These are phyloP conservation scores for Epistrophe grossulariae DNA, from an alignment of 2,888 invertebrate species.

Conservation along the genomic window DNA sequence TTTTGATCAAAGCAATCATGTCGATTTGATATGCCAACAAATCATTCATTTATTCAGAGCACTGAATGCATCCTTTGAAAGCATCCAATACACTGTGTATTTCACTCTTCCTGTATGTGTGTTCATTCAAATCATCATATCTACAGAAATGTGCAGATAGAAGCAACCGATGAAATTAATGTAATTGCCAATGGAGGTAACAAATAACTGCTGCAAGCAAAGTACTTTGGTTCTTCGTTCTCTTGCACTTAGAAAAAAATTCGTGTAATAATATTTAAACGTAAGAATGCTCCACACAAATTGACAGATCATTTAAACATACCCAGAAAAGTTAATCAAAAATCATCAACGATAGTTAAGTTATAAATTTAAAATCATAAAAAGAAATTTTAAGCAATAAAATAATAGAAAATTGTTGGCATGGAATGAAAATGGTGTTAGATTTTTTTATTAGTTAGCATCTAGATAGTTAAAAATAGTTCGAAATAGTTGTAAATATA, in stretches of 20 bases:
- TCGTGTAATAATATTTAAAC: no score
- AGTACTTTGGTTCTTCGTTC: not conserved
- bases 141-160: constrained; percentile 4
- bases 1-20: constrained; percentile 62
- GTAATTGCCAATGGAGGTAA: constrained; percentile 54
- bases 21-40: constrained; percentile 68
- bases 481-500: no score
- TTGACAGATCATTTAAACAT: no score
- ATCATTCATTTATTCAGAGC: constrained; percentile 58
- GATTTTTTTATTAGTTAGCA: no score
- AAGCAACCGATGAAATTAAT: constrained; percentile 40
- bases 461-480: no score
- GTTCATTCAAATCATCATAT: constrained; percentile 28
- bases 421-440: no score
- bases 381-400: no score
- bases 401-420: no score
- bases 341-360: no score
- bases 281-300: no score
- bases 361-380: no score
- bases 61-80: constrained; percentile 23
- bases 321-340: no score
- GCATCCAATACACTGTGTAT: not conserved
- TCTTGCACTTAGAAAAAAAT: not conserved
- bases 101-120: not conserved
- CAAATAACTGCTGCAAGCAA: constrained; percentile 36